phyloP scores from a whole-genome alignment of 92 coral and sea anemone species.

The Diadumene lineata region DNA sequence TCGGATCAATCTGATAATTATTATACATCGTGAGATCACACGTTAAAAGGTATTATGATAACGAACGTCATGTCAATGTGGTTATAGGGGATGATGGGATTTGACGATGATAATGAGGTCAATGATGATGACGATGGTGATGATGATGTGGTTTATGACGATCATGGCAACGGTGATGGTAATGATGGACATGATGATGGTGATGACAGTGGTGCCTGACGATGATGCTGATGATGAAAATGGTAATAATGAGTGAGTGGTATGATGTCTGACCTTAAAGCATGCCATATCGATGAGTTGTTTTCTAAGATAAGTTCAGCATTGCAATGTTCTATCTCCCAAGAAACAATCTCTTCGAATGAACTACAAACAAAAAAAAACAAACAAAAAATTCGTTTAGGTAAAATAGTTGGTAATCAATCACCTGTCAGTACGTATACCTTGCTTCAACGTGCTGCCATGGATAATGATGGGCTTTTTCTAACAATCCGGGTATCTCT shows the following conservation, averaged over 20 bases:
- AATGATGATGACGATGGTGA: background rate
- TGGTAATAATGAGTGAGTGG: background rate
- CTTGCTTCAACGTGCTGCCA: conserved; percentile 88
- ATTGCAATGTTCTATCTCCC: conserved; percentile 76
- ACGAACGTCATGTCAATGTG: too few species aligned
- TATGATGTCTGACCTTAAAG: conserved; percentile 58
- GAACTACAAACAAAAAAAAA: conserved; percentile 42
- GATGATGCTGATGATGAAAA: background rate
- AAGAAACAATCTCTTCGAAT: conserved; percentile 59
- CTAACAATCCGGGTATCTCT: conserved; percentile 70
- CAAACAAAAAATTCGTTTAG: background rate
- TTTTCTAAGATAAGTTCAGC: conserved; percentile 65
- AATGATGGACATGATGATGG: background rate
- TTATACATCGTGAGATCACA: too few species aligned
- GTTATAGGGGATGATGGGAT: too few species aligned
- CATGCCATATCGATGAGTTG: conserved; percentile 80
- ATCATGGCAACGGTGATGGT: background rate
- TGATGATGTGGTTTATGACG: background rate
- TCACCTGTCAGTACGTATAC: conserved; percentile 18
- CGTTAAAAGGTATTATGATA: too few species aligned
- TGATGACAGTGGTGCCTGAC: background rate
- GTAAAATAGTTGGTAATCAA: background rate
- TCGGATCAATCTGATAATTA: conserved; percentile 54
- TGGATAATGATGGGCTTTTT: conserved; percentile 69
- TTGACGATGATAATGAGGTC: background rate